Base-by-base conservation (phyloP, 2,113 vertebrate species). In the Epinephelus lanceolatus region DNA sequence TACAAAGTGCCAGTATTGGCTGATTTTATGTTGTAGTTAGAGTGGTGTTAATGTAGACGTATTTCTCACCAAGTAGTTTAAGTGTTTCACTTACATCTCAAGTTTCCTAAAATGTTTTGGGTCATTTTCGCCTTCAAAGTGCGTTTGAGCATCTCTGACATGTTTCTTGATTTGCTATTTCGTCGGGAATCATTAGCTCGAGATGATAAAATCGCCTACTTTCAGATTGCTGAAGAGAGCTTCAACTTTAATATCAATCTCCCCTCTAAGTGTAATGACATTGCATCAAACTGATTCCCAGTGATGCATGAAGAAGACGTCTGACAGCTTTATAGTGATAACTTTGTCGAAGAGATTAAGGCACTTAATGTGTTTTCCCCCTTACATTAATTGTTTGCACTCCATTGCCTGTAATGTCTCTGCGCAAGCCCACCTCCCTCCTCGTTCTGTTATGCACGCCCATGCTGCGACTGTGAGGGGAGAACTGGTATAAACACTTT, bases 381-480 rank as follows among this genome's bases (percentile, higher is more conserved):
- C 92, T 91, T 90, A 90, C 87, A 93, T 93, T 94, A 94, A 95
- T 94, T 94, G 89, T 95, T 92, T 95, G 90, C 92, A 93, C 92
- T 94, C 87, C 93, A 92, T 91, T 94, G 90, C 91, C 83, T 89
- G 79, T 93, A 90, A 94, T 93, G 92, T 91, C 70, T 91, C 70
- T 66, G 76, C 67, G 18, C 67, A 75, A 78, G 84, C 86, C 82
- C 87, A 73, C 87, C 89, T 85, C 82, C 88, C 78, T 66, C 85
- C 83, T 69, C 55, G 76, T 83, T 78, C 69, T 76, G 76, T 82
- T 91, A 74, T 89, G 77, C 81, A 88, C 84, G 74, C 87, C 86
- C 91, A 91, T 90, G 92, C 88, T 90, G 92, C 61, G 87, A 80
- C 76, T 89, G 80, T 71, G 86, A 87, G 87, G 71, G 63, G 75